Percentiles rank a stretch among this genome's conserved stretches.
These are phyloP conservation scores for Agrochola macilenta DNA, from an alignment of 2,888 invertebrate species.

Conservation along the genomic window DNA sequence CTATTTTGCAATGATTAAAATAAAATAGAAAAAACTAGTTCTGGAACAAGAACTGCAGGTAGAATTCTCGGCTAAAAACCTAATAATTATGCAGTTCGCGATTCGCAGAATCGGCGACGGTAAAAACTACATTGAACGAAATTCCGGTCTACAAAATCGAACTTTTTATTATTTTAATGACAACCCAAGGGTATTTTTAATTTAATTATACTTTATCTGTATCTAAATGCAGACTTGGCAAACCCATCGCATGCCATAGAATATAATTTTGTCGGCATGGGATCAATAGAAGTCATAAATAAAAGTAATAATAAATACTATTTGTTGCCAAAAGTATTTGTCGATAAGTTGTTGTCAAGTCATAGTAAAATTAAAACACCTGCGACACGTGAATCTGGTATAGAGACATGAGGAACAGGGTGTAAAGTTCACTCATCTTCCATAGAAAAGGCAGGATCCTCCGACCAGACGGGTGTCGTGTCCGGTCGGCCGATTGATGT, in stretches of 20 bases:
- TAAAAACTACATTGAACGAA: not conserved
- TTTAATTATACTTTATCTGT: not conserved
- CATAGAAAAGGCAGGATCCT: no score
- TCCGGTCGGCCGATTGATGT: no score
- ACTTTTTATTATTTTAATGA: not conserved
- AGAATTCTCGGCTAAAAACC: slow-evolving; percentile 7
- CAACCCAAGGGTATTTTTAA: slow-evolving; percentile 1
- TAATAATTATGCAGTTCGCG: not conserved
- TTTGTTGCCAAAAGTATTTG: slow-evolving; percentile 46
- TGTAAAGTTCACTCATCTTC: no score
- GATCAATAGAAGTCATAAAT: slow-evolving; percentile 20
- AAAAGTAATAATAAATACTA: slow-evolving; percentile 16
- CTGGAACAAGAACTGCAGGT: slow-evolving; percentile 3
- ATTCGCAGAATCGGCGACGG: slow-evolving; percentile 12
- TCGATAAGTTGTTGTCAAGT: slow-evolving; percentile 43
- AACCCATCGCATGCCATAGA: not conserved
- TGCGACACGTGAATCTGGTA: slow-evolving; percentile 29
- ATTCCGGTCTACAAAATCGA: not conserved
- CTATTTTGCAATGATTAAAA: not conserved
- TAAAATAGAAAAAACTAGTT: not conserved
- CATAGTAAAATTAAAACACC: slow-evolving; percentile 4
- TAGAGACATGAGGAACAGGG: no score
- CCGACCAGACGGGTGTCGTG: no score
- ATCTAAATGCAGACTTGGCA: slow-evolving; percentile 46
- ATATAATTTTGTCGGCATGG: slow-evolving; percentile 23